phyloP scores from a whole-genome alignment of 2,888 invertebrate species.

The Tolmerus cingulatus region DNA sequence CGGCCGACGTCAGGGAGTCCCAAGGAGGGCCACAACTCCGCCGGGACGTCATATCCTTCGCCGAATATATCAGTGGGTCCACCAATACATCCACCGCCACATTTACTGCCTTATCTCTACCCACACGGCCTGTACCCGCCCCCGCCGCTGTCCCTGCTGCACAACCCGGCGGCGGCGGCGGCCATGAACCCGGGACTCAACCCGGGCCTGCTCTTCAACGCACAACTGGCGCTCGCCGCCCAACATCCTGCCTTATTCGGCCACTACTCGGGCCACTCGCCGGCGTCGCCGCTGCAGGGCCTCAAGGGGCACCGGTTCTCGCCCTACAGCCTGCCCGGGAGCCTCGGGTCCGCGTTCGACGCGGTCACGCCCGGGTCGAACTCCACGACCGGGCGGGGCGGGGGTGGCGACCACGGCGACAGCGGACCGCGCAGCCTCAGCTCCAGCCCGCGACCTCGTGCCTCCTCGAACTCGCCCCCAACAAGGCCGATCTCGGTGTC shows the following conservation, averaged over 20 bases:
- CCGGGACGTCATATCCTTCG: conserved; percentile 78
- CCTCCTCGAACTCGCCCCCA: conserved; percentile 62
- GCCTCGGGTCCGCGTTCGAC: conserved; percentile 85
- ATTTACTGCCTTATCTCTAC: conserved; percentile 90
- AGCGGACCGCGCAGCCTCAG: conserved; percentile 62
- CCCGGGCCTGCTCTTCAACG: conserved; percentile 86
- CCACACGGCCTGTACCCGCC: conserved; percentile 88
- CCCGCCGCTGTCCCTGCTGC: conserved; percentile 72
- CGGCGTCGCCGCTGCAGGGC: conserved; percentile 74
- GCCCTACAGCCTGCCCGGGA: conserved; percentile 85
- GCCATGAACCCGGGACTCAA: conserved; percentile 71
- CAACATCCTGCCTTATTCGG: conserved; percentile 82
- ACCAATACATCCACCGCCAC: conserved; percentile 89
- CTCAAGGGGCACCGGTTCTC: conserved; percentile 84
- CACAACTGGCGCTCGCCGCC: conserved; percentile 86
- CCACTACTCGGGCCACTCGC: conserved; percentile 75
- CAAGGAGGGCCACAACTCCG: conserved; percentile 64
- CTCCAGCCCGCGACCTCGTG: conserved; percentile 61
- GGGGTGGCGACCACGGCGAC: conserved; percentile 52
- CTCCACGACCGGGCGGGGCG: conserved; percentile 48
- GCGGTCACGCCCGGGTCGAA: conserved; percentile 82
- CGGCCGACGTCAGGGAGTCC: conserved; percentile 65
- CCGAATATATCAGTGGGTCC: conserved; percentile 95
- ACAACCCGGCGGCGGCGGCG: conserved; percentile 69
- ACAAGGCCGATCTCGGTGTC: conserved; percentile 66